Evolutionary conservation across 2,113 vertebrate genomes (phyloP).

Genomic region (Laticauda laticaudata): DNA sequence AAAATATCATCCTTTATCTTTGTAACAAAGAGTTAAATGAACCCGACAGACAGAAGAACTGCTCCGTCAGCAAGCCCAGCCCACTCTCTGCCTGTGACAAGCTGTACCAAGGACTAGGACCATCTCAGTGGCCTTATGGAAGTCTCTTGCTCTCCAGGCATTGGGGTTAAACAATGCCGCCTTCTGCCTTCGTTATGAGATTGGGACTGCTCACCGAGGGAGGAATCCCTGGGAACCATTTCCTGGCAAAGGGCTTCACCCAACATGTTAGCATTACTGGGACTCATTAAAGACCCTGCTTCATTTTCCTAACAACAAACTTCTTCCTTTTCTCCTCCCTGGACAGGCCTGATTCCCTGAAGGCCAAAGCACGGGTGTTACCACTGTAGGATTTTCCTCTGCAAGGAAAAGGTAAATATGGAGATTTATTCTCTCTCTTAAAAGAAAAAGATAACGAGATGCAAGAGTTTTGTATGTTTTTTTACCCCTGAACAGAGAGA

Average conservation of each 20-base stretch:
- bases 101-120: background rate
- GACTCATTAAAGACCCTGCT: background rate
- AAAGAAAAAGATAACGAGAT: background rate
- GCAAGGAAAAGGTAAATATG: background rate
- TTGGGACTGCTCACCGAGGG: background rate
- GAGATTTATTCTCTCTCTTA: background rate
- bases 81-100: background rate
- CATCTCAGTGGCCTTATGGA: background rate
- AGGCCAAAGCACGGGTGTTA: background rate
- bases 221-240: background rate
- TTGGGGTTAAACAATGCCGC: too few relatives aligned
- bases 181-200: background rate
- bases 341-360: background rate
- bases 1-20: background rate
- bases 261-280: background rate
- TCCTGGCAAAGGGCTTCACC: background rate
- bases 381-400: background rate
- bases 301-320: too few relatives aligned
- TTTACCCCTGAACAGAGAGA: background rate
- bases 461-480: background rate
- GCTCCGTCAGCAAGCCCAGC: conserved; percentile 4
- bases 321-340: background rate
- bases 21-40: conserved; percentile 5
- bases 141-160: background rate
- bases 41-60: background rate